These are phyloP conservation scores for Erebia palarica DNA, from an alignment of 2,888 invertebrate genomes.

Conservation along the genomic window DNA sequence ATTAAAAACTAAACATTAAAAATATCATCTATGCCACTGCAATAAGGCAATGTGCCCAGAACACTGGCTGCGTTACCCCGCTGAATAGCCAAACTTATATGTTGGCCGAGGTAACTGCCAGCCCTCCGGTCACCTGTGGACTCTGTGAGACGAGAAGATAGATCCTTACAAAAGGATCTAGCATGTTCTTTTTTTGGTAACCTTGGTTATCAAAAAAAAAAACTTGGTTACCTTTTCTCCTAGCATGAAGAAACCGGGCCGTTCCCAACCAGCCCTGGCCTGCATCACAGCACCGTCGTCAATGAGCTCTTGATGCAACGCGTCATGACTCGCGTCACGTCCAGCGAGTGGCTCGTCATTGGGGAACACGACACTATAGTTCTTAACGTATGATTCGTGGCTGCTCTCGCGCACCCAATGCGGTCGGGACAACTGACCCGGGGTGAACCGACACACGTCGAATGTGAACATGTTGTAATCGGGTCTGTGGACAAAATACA, in stretches of 20 bases:
- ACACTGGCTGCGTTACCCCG: no score
- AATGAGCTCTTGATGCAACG: conserved; percentile 83
- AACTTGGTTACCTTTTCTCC: conserved; percentile 59
- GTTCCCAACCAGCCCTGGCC: conserved; percentile 93
- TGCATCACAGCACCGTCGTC: conserved; percentile 94
- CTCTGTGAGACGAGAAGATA: no score
- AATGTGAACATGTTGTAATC: conserved; percentile 92
- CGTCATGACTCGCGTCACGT: conserved; percentile 81
- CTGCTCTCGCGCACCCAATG: conserved; percentile 91
- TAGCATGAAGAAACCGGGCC: conserved; percentile 90
- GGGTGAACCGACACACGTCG: conserved; percentile 92
- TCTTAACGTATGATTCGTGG: conserved; percentile 92
- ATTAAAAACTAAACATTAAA: no score
- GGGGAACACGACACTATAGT: conserved; percentile 89
- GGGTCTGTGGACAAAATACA: conserved; percentile 77
- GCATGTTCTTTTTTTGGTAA: no score
- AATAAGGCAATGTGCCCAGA: no score
- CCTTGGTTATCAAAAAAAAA: no score
- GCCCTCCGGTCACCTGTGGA: no score
- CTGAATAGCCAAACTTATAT: no score
- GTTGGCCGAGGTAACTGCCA: no score
- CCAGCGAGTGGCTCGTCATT: conserved; percentile 93
- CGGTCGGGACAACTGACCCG: conserved; percentile 85
- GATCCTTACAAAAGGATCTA: no score
- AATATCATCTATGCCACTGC: no score